Conservation (phyloP, 2,888 invertebrate species). For the Clunio marinus region DNA sequence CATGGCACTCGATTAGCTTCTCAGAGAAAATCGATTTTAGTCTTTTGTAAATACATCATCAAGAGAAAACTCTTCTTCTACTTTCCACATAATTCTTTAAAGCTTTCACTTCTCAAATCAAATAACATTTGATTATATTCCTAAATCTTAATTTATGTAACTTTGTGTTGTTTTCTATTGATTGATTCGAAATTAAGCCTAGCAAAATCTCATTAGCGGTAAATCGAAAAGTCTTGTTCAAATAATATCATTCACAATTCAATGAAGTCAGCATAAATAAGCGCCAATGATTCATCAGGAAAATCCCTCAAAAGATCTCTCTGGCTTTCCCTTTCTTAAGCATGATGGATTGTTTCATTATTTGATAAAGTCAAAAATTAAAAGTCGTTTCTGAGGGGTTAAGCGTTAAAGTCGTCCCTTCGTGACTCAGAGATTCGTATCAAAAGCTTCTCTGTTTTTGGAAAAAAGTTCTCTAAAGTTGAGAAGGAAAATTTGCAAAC, state of each 20-base stretch:
- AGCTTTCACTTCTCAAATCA: no score
- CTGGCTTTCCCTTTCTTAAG: slow-evolving; percentile 4
- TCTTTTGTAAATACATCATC: no score
- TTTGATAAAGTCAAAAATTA: slow-evolving; percentile 16
- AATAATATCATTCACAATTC: slow-evolving; percentile 16
- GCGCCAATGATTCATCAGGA: slow-evolving; percentile 18
- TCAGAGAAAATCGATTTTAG: background rate
- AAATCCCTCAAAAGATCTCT: slow-evolving; percentile 2
- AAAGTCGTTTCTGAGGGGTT: slow-evolving; percentile 3
- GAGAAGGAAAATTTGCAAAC: background rate
- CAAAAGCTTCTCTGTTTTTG: no score
- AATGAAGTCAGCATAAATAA: slow-evolving; percentile 18
- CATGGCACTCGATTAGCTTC: slow-evolving; percentile 12
- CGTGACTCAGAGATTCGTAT: no score
- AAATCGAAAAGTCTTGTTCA: slow-evolving; percentile 22
- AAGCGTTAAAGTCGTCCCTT: background rate
- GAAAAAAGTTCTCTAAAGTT: no score
- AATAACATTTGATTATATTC: no score
- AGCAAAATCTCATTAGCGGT: slow-evolving; percentile 1
- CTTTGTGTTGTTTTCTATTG: no score
- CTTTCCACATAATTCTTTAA: no score
- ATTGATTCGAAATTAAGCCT: slow-evolving; percentile 21
- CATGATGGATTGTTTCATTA: slow-evolving; percentile 24
- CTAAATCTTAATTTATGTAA: no score
- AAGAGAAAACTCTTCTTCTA: no score